Evolutionary conservation across 2,888 invertebrate species (phyloP), one percentile per base, ranked within the genome.

Genomic region (Chymomyza procnemis): DNA sequence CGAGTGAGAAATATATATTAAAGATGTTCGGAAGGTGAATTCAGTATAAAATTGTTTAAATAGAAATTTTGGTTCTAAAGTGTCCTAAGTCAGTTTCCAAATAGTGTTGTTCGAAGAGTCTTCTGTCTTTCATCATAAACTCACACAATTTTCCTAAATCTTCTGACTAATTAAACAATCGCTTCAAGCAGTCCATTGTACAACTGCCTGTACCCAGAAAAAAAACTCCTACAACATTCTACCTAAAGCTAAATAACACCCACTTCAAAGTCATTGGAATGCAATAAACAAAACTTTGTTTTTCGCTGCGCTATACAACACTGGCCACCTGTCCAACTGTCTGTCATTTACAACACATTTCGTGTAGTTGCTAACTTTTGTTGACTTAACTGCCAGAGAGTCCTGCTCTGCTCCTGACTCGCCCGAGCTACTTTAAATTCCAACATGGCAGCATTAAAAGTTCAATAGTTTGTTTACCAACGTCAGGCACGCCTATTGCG

Each of bases 401-500:
- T 41, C 12, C 34, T 41, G 34, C 34, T 2, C 30, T n/a, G n/a
- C n/a, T n/a, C n/a, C 26, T 26, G 26, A 26, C 26, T 26, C 26
- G 3, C 4, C 26, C 9, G 34, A 41, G 34, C 34, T 41, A 41
- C 34, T 41, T 41, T 9, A 41, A 41, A 41, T 41, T 41, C 34
- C 34, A 41, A 41, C 64, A 66, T 62, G 67, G 73, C 47, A 57
- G 60, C 75, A 74, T 74, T 79, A 76, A 67, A 71, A 72, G 83
- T 74, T 80, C 74, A 80, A 83, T 83, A 81, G 81, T 78, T 81
- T 82, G 67, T 73, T 76, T 75, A 65, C 66, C 72, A 76, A 46
- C 63, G 55, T 19, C 65, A 58, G 21, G 21, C 21, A 14, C 12
- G 34, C 34, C 34, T 41, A 41, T 41, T 41, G 12, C 34, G 63